Evolutionary conservation across 1,140 invertebrate genomes (phyloP).

Genomic region (Batillaria attramentaria): DNA sequence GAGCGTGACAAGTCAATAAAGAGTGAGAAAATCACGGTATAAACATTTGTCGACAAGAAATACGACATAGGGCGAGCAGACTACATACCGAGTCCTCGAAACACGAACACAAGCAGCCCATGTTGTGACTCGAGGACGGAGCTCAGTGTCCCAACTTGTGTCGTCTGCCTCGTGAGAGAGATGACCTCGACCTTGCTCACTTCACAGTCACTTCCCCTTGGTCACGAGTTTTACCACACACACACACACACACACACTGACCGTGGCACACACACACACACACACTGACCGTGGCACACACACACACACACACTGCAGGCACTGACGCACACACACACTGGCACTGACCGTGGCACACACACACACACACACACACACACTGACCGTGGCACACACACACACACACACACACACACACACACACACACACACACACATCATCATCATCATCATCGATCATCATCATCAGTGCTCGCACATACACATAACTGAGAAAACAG

Average conservation of each 20-base stretch:
- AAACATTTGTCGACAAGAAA: background rate
- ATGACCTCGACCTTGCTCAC: background rate
- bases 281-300: background rate
- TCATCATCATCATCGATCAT: background rate
- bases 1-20: too few species aligned
- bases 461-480: background rate
- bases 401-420: background rate
- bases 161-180: background rate
- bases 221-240: too few species aligned
- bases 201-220: background rate
- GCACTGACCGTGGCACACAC: background rate
- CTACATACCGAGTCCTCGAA: background rate
- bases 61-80: background rate
- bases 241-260: too few species aligned
- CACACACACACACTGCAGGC: background rate
- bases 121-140: background rate
- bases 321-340: background rate
- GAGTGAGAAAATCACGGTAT: too few species aligned
- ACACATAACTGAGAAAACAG: background rate
- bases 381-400: background rate
- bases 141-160: background rate
- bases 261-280: too few species aligned
- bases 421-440: background rate
- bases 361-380: background rate
- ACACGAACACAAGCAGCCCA: background rate